Evolutionary conservation across 2,888 invertebrate genomes (phyloP), one percentile per base, ranked within the genome.

Genomic region (Vesta saturnalis): DNA sequence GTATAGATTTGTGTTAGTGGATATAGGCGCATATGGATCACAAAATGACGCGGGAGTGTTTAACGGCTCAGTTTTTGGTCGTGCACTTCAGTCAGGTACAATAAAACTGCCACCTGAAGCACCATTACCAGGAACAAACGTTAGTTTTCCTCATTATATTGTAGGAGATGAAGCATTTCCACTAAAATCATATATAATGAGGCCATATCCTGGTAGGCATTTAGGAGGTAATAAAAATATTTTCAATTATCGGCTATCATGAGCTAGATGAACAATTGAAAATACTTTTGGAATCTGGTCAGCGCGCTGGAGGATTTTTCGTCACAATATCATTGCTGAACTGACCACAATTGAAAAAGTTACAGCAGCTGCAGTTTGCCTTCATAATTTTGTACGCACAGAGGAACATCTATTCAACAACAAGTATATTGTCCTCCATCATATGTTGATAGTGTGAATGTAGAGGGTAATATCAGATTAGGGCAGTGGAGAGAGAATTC

Each of bases 271-370:
- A n/a, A n/a, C n/a, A 1, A 75, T 75, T 46, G 75, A 77, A 72
- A 78, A 77, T 64, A 64, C 75, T 1, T 78, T 78, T 70, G 77
- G 75, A n/a, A 73, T 78, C 23, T 77, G 21, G n/a, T 66, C 69
- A 10, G 63, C 70, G 12, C 69, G 74, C 52, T 76, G 72, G 72
- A 64, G 73, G 56, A 64, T 77, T n/a, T 69, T 77, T n/a, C n/a
- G n/a, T n/a, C n/a, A n/a, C n/a, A n/a, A n/a, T n/a, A n/a, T n/a
- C n/a, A n/a, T n/a, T n/a, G n/a, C n/a, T n/a, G n/a, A n/a, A n/a
- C n/a, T n/a, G n/a, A n/a, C n/a, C n/a, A n/a, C n/a, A n/a, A n/a
- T n/a, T n/a, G n/a, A n/a, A n/a, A n/a, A n/a, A n/a, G n/a, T n/a
- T n/a, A n/a, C n/a, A n/a, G n/a, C n/a, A n/a, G n/a, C n/a, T n/a